These are phyloP conservation scores for Aurelia sp. DNA, from an alignment of 30 jellyfish, hydroid and myxozoan genomes.

Conservation along the genomic window DNA sequence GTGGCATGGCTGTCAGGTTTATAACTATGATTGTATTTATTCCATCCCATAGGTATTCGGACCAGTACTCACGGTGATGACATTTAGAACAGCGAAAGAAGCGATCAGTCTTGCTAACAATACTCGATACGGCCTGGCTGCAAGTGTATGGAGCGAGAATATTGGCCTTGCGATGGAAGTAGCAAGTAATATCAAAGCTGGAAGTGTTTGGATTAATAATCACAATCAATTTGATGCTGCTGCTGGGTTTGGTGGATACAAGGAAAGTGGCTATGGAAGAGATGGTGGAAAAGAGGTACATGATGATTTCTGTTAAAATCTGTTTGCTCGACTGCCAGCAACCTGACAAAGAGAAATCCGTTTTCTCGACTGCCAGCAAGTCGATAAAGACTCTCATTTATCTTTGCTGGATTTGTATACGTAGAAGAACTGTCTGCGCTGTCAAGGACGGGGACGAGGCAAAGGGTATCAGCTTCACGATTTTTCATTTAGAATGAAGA, in stretches of 20 bases:
- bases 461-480: too few relatives aligned
- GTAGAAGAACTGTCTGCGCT: too few relatives aligned
- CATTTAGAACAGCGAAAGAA: constrained; percentile 97
- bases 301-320: too few relatives aligned
- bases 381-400: too few relatives aligned
- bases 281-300: constrained; percentile 98
- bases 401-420: too few relatives aligned
- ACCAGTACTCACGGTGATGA: constrained; percentile 87
- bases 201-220: constrained; percentile 94
- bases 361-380: too few relatives aligned
- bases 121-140: constrained; percentile 92
- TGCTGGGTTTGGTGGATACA: constrained; percentile 95
- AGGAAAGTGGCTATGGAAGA: constrained; percentile 95
- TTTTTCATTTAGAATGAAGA: too few relatives aligned
- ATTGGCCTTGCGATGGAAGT: constrained; percentile 98
- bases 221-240: constrained; percentile 97
- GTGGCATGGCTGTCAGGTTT: too few relatives aligned
- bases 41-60: constrained; percentile 84
- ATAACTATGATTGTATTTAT: background rate
- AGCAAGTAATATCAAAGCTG: constrained; percentile 92
- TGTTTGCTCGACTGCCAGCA: too few relatives aligned
- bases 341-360: too few relatives aligned
- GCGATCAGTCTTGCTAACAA: constrained; percentile 91
- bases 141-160: constrained; percentile 97
- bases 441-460: too few relatives aligned